Evolutionary conservation across 2,113 vertebrate species (phyloP), one percentile per base, ranked within the genome.

Genomic region (Podiceps cristatus): DNA sequence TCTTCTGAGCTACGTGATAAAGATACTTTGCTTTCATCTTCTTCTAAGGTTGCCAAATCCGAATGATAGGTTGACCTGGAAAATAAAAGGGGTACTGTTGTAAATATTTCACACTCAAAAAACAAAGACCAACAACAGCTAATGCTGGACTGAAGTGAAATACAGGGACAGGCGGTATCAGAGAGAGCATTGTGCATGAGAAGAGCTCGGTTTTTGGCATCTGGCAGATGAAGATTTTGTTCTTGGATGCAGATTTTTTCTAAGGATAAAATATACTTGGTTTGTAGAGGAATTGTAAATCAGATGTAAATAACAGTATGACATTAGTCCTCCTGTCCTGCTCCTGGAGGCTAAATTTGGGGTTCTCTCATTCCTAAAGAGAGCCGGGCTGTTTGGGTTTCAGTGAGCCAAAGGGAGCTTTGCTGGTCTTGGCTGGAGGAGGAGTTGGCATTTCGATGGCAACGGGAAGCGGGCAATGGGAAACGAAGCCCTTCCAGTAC

Each of bases 51-150:
- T 96, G 90, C 73, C 76, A 93, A 96, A 92, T 80, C 64, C 25
- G 2, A 90, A 64, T 33, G 84, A 93, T 67, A 75, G 81, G 42
- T 37, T 79, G 82, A 85, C 86, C 86, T 75, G 64, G 52, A 67
- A 91, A 92, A 95, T 88, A 85, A 96, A 97, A 85, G 44, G 53
- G 69, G 28, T 16, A 50, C 50, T 76, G 42, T 35, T 81, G 93
- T 88, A 94, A 96, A 90, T 95, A 96, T 88, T 95, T 94, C 92
- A 90, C 69, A 24, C 50, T 37, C 31, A n/a, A n/a, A n/a, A n/a
- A 95, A 90, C 53, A 35, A 76, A 53, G 35, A 87, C 19, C 68
- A 82, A 91, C 69, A 55, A 35, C 9, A 4, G 66, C 50, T 83
- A 40, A 74, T 28, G 50, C 67, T 75, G 94, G 33, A 67, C 68